Conservation (phyloP, 1,140 invertebrate species). For the Pseudachorutes palmiensis region DNA sequence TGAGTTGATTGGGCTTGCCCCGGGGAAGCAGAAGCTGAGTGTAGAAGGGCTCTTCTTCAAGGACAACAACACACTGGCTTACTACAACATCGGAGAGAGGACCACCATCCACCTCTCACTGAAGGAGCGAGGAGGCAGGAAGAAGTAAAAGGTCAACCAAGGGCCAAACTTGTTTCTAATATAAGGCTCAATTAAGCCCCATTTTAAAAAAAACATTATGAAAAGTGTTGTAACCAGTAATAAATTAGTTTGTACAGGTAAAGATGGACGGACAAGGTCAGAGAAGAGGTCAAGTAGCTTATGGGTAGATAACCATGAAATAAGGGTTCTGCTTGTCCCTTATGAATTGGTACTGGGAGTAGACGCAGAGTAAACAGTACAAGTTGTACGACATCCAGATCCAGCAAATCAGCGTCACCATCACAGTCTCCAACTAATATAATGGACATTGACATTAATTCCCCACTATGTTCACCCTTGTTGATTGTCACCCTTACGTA, state of each 20-base stretch:
- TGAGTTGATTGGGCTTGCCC: slow-evolving; percentile 84
- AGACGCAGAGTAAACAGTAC: slow-evolving; percentile 75
- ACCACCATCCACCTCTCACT: slow-evolving; percentile 79
- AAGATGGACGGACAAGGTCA: no score
- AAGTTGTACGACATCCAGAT: slow-evolving; percentile 76
- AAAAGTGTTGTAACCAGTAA: no score
- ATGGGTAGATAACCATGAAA: no score
- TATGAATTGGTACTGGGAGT: slow-evolving; percentile 72
- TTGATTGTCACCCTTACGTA: no score
- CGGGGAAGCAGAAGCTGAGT: slow-evolving; percentile 92
- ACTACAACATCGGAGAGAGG: slow-evolving; percentile 84
- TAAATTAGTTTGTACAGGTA: no score
- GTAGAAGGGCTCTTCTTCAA: slow-evolving; percentile 96
- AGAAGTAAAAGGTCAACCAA: slow-evolving; percentile 63
- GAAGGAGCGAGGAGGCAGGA: slow-evolving; percentile 95
- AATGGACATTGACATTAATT: slow-evolving; percentile 29
- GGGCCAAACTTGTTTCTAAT: no score
- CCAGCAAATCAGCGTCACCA: slow-evolving; percentile 63
- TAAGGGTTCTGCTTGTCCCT: slow-evolving; percentile 72
- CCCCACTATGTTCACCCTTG: no score
- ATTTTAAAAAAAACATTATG: no score
- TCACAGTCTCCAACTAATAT: slow-evolving; percentile 65
- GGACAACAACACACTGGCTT: slow-evolving; percentile 88
- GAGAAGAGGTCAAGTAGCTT: no score
- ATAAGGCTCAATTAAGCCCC: no score